Conservation (phyloP, 53 echinoderm and acorn worm genomes). For the Luidia sarsii region DNA sequence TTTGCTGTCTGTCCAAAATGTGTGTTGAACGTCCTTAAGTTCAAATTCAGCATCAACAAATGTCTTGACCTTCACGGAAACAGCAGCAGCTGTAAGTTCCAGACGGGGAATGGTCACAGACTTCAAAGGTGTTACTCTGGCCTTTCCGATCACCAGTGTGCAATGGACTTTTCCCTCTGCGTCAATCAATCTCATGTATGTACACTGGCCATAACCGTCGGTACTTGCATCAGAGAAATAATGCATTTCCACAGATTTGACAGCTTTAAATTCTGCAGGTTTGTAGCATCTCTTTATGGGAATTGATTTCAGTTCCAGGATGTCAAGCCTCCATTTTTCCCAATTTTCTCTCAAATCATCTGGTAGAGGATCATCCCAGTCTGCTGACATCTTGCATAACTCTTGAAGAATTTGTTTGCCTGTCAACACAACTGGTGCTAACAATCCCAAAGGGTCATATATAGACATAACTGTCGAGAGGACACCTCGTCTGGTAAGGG, state of each 20-base stretch:
- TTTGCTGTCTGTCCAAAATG: conserved; percentile 62
- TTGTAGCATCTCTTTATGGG: conserved; percentile 55
- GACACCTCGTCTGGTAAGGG: conserved; percentile 63
- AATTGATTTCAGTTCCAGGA: conserved; percentile 32
- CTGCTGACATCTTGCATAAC: conserved; percentile 55
- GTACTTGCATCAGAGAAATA: conserved; percentile 67
- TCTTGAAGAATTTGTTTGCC: conserved; percentile 78
- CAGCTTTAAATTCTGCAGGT: conserved; percentile 31
- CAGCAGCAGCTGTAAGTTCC: conserved; percentile 62
- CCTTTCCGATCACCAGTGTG: conserved; percentile 58
- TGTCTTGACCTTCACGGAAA: conserved; percentile 59
- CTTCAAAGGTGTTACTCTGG: conserved; percentile 65
- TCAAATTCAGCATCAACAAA: conserved; percentile 19
- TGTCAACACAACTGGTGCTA: conserved; percentile 69
- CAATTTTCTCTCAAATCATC: conserved; percentile 53
- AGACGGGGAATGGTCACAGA: conserved; percentile 60
- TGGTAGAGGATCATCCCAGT: conserved; percentile 75
- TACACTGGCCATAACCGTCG: conserved; percentile 68
- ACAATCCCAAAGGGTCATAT: conserved; percentile 74
- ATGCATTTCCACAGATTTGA: conserved; percentile 38
- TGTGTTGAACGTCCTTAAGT: conserved; percentile 27
- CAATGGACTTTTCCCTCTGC: conserved; percentile 19
- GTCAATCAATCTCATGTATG: conserved; percentile 57
- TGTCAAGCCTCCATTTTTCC: conserved; percentile 60
- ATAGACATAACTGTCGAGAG: conserved; percentile 67